Conservation (phyloP, 2,113 vertebrate species). For the Chascanopsetta lugubris region DNA sequence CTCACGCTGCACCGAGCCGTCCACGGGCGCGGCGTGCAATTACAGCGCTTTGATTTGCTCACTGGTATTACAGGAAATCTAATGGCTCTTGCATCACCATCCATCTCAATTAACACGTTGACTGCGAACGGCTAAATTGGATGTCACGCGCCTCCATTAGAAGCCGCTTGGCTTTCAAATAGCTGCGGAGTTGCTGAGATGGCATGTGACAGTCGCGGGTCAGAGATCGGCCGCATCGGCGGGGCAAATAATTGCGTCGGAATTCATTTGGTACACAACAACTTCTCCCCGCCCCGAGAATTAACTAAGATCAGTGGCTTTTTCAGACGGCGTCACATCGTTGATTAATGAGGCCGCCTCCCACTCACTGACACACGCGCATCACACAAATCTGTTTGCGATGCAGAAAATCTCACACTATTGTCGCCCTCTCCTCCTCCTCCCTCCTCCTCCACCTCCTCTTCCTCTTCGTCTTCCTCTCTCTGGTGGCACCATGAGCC, state of each 20-base stretch:
- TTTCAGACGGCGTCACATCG: slow-evolving; percentile 31
- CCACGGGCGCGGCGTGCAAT: slow-evolving; percentile 44
- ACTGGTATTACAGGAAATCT: slow-evolving; percentile 61
- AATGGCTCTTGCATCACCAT: slow-evolving; percentile 72
- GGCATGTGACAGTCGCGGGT: slow-evolving; percentile 60
- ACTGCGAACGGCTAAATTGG: slow-evolving; percentile 61
- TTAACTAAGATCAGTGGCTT: slow-evolving; percentile 52
- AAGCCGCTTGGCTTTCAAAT: slow-evolving; percentile 58
- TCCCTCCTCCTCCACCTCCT: not conserved
- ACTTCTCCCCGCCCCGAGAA: slow-evolving; percentile 40
- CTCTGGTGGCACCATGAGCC: slow-evolving; percentile 66
- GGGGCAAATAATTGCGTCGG: slow-evolving; percentile 53
- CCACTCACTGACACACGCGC: slow-evolving; percentile 33
- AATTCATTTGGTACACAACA: slow-evolving; percentile 55
- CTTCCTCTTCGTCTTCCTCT: not conserved
- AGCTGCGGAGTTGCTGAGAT: slow-evolving; percentile 38
- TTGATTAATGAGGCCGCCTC: slow-evolving; percentile 48
- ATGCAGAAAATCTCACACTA: slow-evolving; percentile 27
- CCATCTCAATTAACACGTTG: slow-evolving; percentile 71
- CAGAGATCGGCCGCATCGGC: slow-evolving; percentile 47
- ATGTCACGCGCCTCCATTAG: slow-evolving; percentile 58
- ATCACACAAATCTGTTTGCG: slow-evolving; percentile 42
- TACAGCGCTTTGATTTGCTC: slow-evolving; percentile 57
- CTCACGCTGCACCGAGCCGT: slow-evolving; percentile 39
- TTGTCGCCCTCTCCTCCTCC: slow-evolving; percentile 1